These are phyloP conservation scores for Gastracanthus pulcherrimus DNA, from an alignment of 2,888 invertebrate genomes.

Conservation along the genomic window DNA sequence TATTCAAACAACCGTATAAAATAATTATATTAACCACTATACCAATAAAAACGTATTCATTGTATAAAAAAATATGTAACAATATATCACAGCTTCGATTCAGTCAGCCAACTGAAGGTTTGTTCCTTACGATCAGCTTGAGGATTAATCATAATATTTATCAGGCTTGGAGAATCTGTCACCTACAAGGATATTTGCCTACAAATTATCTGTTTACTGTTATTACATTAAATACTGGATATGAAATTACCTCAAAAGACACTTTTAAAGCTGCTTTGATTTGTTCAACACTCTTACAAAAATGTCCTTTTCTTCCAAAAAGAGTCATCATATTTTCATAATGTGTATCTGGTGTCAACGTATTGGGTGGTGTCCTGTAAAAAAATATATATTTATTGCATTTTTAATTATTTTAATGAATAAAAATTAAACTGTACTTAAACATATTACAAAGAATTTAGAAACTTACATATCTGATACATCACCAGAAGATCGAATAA, in stretches of 20 bases:
- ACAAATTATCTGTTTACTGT: not conserved
- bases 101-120: conserved; percentile 94
- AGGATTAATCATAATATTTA: conserved; percentile 94
- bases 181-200: conserved; percentile 72
- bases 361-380: conserved; percentile 90
- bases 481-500: conserved; percentile 85
- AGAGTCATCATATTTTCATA: conserved; percentile 95
- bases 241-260: conserved; percentile 80
- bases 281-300: conserved; percentile 88
- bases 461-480: conserved; percentile 86
- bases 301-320: conserved; percentile 89
- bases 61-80: not conserved
- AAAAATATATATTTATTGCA: not conserved
- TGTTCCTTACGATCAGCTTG: conserved; percentile 94
- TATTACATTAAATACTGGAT: not conserved
- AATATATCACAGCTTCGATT: conserved; percentile 87
- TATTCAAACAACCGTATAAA: conserved; percentile 30
- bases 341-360: conserved; percentile 86
- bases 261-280: conserved; percentile 85
- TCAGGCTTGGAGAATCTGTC: conserved; percentile 88
- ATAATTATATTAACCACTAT: not conserved
- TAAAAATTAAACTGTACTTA: not conserved
- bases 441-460: not conserved
- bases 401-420: too few species aligned
- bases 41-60: conserved; percentile 5